Evolutionary conservation across 2,888 invertebrate genomes (phyloP), one percentile per base, ranked within the genome.

Genomic region (Macrosoma leucophasiata): DNA sequence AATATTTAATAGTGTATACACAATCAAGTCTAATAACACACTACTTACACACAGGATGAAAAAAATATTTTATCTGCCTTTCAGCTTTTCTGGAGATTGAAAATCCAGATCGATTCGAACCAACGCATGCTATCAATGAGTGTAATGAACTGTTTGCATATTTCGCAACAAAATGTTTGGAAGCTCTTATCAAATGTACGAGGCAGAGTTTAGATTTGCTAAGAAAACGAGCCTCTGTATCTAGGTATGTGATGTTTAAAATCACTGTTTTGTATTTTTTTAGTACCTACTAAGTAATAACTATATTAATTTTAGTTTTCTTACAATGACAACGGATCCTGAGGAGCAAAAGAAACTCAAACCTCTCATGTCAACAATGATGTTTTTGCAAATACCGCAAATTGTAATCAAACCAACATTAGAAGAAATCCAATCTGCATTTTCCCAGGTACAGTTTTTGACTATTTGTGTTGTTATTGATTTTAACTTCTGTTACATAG

Each of bases 121-220:
- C 90, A 13, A 54, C 61, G 30, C 85, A 85, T 20, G 76, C 90
- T 3, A 88, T 90, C 25, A 89, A 88, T 29, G 92, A 94, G 58
- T 92, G 92, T 53, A 90, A 93, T 62, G 94, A 95, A 59, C 75
- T 95, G 28, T 94, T 93, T 62, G 89, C 91, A 1, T 91, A 90
- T 62, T 94, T 93, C 55, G 92, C 93, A 48, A 89, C 89, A 30
- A 92, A 90, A 69, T 87, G 92, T 41, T 76, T 91, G 17, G 90
- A 93, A 40, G 76, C 92, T 2, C 75, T 95, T 11, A 90, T 93
- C 7, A 91, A 90, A 54, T 88, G 90, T 33, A 92, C 93, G 0
- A 89, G 90, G 58, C 75, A 81, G 24, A 92, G 94, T 8, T 74
- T 95, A 38, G 94, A 94, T 56, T 66, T 86, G 38, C 71, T 95